Evolutionary conservation across 2,797 vertebrate species (phyloP), one percentile per base, ranked within the genome.

Genomic region (Distichodus sexfasciatus): DNA sequence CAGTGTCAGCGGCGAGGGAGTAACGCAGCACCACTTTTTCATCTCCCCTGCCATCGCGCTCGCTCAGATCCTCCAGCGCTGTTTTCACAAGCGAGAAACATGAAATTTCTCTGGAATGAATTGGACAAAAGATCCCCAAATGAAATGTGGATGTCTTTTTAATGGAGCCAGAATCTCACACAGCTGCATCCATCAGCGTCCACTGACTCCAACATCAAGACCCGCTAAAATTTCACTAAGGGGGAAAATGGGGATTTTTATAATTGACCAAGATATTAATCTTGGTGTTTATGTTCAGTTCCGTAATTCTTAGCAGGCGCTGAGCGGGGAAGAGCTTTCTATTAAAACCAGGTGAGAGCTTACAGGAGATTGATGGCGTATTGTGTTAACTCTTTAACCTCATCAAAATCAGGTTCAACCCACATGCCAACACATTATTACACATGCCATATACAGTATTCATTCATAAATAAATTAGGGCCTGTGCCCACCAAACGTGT

Each of bases 31-130:
- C 6, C 9, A 35, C 41, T 26, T 26, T 21, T 54, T 66, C 54
- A 14, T 35, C 46, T 68, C 21, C 40, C 55, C 50, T 64, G 58
- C 17, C 36, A 28, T 63, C 43, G 60, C 24, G 24, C 15, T 47
- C 31, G 12, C 29, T 35, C 35, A 69, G 24, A 44, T 23, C 38
- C 54, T 70, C 14, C 43, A 46, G 21, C 35, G 46, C 17, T 66
- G 66, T 72, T 74, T 71, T 53, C 38, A 67, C 47, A 74, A 43
- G 64, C 40, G 60, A 65, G 44, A 38, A 33, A 66, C 44, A 62
- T 48, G 31, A 17, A n/a, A n/a, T 63, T 66, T 46, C 44, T 21
- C n/a, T 17, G 29, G 40, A 50, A 72, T 60, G 36, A 66, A 44
- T 35, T 43, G 33, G 43, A 41, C 15, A 55, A 53, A 46, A 15